Evolutionary conservation across 1,140 invertebrate species (phyloP).

Genomic region (Ylistrum balloti): DNA sequence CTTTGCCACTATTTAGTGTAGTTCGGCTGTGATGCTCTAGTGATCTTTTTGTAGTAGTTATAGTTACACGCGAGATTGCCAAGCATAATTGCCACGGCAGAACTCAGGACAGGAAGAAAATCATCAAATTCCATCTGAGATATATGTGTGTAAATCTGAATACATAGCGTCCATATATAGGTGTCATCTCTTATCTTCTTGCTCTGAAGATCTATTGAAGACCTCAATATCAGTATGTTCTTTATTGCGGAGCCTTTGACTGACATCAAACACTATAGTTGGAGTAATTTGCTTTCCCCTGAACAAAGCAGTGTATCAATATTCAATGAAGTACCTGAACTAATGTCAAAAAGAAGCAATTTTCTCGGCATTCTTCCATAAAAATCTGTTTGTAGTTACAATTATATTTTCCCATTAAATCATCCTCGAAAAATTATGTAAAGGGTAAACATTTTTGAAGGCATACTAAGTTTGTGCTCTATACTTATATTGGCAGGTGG

Average conservation of each 20-base stretch:
- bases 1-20: neutral
- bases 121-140: neutral
- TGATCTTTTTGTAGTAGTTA: neutral
- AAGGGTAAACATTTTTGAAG: neutral
- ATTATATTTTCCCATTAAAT: neutral
- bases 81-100: neutral
- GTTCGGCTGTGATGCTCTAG: neutral
- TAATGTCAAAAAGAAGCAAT: neutral
- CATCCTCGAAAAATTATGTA: constrained; percentile 23
- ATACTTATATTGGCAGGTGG: neutral
- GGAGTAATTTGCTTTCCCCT: too few relatives aligned
- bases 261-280: constrained; percentile 38
- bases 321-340: constrained; percentile 24
- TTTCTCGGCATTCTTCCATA: neutral
- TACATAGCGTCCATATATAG: neutral
- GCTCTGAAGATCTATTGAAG: neutral
- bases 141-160: neutral
- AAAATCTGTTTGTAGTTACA: neutral
- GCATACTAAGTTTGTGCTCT: neutral
- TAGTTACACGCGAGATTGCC: neutral
- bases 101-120: neutral
- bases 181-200: neutral
- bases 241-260: neutral
- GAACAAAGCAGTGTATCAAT: constrained; percentile 10
- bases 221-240: constrained; percentile 29